Evolutionary conservation across 2,113 vertebrate species (phyloP), one percentile per base, ranked within the genome.

Genomic region (Acrocephalus arundinaceus): DNA sequence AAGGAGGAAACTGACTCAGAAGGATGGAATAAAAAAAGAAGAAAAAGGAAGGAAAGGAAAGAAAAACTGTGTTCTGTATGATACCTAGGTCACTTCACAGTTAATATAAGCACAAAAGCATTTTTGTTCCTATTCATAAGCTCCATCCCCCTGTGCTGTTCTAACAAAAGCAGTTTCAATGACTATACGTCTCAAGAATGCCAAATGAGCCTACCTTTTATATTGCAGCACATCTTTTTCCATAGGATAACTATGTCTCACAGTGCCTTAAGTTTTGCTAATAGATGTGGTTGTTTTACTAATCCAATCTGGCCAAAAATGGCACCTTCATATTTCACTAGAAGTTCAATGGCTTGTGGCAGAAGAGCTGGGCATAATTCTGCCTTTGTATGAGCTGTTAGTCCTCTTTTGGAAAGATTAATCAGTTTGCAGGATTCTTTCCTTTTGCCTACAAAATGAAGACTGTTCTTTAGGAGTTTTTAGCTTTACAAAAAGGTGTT

Each of bases 241-340:
- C 37, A 31, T 18, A 15, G 37, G 66, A 49, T 81, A 84, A 62
- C 52, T 76, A 15, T 39, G 82, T 84, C 37, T 87, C 73, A 81
- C 65, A 49, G 31, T 82, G 48, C 51, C 52, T 85, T 84, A 43
- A 58, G 28, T 81, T 93, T 94, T 76, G 15, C 57, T 93, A 95
- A 93, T 85, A 82, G 67, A 33, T 89, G 66, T 43, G 59, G 31
- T 76, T 92, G 74, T 81, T 92, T 90, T 63, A 73, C 68, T 91
- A 92, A 93, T 91, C 39, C 87, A 87, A 57, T 75, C 66, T 75
- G 73, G 52, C 45, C 70, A 61, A 76, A 95, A 96, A 88, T 70
- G 85, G 74, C 82, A 62, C 62, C 91, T 87, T 39, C 70, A 61
- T 94, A 86, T 96, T 94, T 95, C 83, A 92, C 33, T 67, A 35